Percentiles rank a stretch among this genome's conserved stretches.
phyloP scores from a whole-genome alignment of 2,888 invertebrate species.

The Deladenus siricidicola region DNA sequence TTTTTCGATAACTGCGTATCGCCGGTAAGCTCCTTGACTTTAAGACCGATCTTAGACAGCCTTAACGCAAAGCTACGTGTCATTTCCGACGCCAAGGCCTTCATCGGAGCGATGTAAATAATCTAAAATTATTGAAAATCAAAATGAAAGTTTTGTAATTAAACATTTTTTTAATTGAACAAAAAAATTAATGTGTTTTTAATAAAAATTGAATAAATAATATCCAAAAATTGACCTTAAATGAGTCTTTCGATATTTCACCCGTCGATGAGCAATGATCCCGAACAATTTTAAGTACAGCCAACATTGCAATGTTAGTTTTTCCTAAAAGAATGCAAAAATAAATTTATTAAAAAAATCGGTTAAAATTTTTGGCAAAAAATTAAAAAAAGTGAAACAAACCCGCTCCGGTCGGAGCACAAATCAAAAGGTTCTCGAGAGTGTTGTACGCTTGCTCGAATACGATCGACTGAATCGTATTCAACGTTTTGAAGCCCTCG shows the following conservation, averaged over 20 bases:
- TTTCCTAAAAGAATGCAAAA: conserved; percentile 61
- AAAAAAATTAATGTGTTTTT: conserved; percentile 5
- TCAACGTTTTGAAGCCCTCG: conserved; percentile 73
- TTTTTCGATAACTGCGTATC: conserved; percentile 92
- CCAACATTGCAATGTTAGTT: conserved; percentile 90
- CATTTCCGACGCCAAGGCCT: conserved; percentile 97
- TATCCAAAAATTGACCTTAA: too few relatives aligned
- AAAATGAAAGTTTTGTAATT: neutral
- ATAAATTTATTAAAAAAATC: neutral
- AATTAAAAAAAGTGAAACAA: neutral
- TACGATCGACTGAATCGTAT: conserved; percentile 89
- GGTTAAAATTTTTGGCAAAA: neutral
- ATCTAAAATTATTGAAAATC: conserved; percentile 63
- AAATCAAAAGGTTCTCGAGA: conserved; percentile 91
- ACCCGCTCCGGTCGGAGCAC: conserved; percentile 94
- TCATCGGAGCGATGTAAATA: conserved; percentile 98
- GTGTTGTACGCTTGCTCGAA: conserved; percentile 88
- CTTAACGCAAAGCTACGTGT: conserved; percentile 81
- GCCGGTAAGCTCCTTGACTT: conserved; percentile 80
- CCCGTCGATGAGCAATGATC: conserved; percentile 69
- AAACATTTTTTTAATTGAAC: conserved; percentile 2
- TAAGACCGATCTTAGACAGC: conserved; percentile 67
- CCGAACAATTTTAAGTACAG: conserved; percentile 81
- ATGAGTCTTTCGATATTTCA: conserved; percentile 77
- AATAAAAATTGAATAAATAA: neutral